Conservation (phyloP, 2,113 vertebrate genomes). For the Phrynosoma blainvillii region DNA sequence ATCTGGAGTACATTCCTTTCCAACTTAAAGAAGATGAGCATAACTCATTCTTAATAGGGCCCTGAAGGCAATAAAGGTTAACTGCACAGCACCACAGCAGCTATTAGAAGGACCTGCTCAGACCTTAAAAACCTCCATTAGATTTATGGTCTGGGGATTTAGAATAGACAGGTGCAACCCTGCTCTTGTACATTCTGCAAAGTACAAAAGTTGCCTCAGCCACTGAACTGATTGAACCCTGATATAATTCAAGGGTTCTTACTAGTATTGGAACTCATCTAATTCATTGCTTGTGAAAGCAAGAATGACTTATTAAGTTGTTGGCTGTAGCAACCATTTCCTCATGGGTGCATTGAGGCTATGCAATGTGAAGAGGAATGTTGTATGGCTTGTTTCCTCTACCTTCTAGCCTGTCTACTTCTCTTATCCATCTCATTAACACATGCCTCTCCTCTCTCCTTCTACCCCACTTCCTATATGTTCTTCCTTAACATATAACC, state of each 20-base stretch:
- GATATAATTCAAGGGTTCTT: constrained; percentile 42
- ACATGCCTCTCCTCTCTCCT: background rate
- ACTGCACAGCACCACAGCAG: constrained; percentile 33
- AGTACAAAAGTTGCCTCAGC: constrained; percentile 7
- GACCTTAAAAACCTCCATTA: constrained; percentile 59
- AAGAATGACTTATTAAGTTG: background rate
- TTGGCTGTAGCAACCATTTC: background rate
- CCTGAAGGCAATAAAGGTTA: constrained; percentile 65
- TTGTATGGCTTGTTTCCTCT: constrained; percentile 33
- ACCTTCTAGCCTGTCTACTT: constrained; percentile 8
- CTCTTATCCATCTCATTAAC: background rate
- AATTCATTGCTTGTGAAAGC: constrained; percentile 40
- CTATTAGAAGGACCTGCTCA: constrained; percentile 63
- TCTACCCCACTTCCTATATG: background rate
- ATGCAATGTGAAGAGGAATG: background rate
- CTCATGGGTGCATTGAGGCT: constrained; percentile 13
- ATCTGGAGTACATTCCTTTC: constrained; percentile 60
- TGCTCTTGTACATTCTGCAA: constrained; percentile 43
- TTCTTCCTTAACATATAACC: background rate
- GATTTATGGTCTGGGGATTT: constrained; percentile 59
- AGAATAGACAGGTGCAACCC: constrained; percentile 16
- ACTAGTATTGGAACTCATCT: constrained; percentile 40
- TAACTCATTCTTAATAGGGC: constrained; percentile 64
- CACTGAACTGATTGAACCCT: constrained; percentile 40
- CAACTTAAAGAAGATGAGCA: constrained; percentile 49